Evolutionary conservation across 2,797 vertebrate species (phyloP), one percentile per base, ranked within the genome.

Genomic region (Argya squamiceps): DNA sequence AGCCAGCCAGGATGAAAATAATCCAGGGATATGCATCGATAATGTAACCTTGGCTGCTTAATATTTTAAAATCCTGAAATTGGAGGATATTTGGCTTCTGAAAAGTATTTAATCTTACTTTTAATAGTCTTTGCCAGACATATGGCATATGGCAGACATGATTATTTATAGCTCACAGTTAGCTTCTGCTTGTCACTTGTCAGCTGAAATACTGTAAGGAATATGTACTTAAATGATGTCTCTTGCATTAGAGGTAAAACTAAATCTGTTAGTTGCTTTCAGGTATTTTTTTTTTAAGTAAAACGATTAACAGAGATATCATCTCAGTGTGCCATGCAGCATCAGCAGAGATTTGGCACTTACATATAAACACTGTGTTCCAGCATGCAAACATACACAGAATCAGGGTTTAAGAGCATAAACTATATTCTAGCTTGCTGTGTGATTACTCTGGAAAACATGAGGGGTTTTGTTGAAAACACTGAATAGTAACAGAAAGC

Each of bases 161-260:
- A 70, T 93, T 94, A 90, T 96, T 96, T 96, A 88, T 90, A 91
- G 85, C 73, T 96, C 56, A 69, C 70, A 73, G 77, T 92, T 90
- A 92, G 75, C 50, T 85, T 89, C 59, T 88, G 59, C 84, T 84
- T 91, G 67, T 94, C 83, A 63, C 52, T 95, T 87, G 41, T 94
- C 96, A 89, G 52, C 36, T 91, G 73, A 79, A 92, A 69, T 92
- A 55, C 32, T 86, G 43, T 59, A 36, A 79, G 41, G 84, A 86
- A 49, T 81, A 76, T 32, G 11, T 83, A 36, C 67, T 63, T 75
- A 71, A 81, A n/a, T 59, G 7, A 64, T 75, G 43, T 65, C 39
- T 85, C 62, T 77, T 65, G 30, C 39, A 32, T 88, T 69, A 59
- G 46, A 88, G 71, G 67, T 37, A 74, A 74, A 43, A 58, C 9